Percentiles rank a stretch among this genome's conserved stretches.
Conservation (phyloP, 2,888 invertebrate species). For the Pedicia rivosa region DNA sequence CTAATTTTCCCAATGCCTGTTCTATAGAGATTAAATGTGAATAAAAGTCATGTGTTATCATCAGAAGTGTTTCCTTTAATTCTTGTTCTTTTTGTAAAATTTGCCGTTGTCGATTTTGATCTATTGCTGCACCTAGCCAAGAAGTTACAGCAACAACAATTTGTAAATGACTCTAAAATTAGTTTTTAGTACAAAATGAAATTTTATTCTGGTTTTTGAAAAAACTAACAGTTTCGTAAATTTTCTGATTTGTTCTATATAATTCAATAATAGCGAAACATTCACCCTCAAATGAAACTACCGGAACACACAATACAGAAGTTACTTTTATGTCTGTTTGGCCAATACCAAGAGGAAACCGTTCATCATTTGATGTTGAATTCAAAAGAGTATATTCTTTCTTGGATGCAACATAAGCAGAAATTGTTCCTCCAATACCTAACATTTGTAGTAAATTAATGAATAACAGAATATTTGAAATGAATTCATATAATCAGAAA, state of each 20-base stretch:
- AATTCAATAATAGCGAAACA: constrained; percentile 31
- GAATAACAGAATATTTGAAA: too few relatives aligned
- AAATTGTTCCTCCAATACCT: constrained; percentile 31
- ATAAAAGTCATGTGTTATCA: constrained; percentile 22
- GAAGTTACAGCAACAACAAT: constrained; percentile 25
- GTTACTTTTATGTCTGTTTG: constrained; percentile 22
- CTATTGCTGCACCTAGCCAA: constrained; percentile 32
- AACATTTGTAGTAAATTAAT: too few relatives aligned
- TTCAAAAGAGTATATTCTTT: constrained; percentile 36
- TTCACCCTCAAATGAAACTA: constrained; percentile 25
- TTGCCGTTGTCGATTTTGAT: constrained; percentile 27
- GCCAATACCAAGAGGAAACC: constrained; percentile 29
- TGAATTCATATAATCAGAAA: too few relatives aligned
- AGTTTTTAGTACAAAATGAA: too few relatives aligned
- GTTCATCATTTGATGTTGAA: constrained; percentile 34
- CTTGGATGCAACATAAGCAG: constrained; percentile 39
- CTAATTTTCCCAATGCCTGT: neutral
- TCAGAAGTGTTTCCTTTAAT: constrained; percentile 27
- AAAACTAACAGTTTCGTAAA: constrained; percentile 26
- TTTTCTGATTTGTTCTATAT: constrained; percentile 19
- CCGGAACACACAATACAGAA: constrained; percentile 30
- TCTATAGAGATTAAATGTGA: neutral
- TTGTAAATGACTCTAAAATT: too few relatives aligned
- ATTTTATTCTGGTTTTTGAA: too few relatives aligned
- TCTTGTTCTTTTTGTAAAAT: constrained; percentile 27